A percentile compares a stretch with the other conserved stretches of the same genome.
phyloP scores from a whole-genome alignment of 1,140 invertebrate genomes.

The Druon quercuslanigerum region DNA sequence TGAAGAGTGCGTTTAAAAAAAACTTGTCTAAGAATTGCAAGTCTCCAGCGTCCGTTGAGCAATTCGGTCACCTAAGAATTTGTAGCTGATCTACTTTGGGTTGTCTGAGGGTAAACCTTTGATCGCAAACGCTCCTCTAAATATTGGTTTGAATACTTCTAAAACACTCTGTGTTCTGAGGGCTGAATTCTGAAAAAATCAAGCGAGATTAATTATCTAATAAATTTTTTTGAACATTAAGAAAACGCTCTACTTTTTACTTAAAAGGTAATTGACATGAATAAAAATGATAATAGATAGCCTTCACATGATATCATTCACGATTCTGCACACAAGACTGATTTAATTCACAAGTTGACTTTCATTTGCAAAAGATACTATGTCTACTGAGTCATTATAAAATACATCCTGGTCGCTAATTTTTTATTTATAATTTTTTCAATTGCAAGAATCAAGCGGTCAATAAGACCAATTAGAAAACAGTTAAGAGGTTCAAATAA shows the following conservation, averaged over 20 bases:
- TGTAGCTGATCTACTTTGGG: constrained; percentile 34
- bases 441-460: neutral
- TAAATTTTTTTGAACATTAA: neutral
- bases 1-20: neutral
- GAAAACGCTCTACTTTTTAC: no score
- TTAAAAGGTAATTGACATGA: no score
- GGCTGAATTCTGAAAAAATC: constrained; percentile 80
- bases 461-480: neutral
- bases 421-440: neutral
- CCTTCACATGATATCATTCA: no score
- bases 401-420: no score
- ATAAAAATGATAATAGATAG: no score
- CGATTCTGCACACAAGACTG: no score
- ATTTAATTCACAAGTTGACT: no score
- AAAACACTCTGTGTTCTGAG: constrained; percentile 80
- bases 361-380: no score
- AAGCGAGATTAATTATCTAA: neutral
- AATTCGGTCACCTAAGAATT: constrained; percentile 22
- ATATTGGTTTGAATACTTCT: constrained; percentile 81
- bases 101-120: constrained; percentile 77
- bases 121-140: constrained; percentile 80
- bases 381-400: no score
- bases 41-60: constrained; percentile 33
- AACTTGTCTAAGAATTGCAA: neutral
- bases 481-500: neutral